Conservation (phyloP, 2,797 vertebrate genomes). For the Neosilurus hyrtlii region DNA sequence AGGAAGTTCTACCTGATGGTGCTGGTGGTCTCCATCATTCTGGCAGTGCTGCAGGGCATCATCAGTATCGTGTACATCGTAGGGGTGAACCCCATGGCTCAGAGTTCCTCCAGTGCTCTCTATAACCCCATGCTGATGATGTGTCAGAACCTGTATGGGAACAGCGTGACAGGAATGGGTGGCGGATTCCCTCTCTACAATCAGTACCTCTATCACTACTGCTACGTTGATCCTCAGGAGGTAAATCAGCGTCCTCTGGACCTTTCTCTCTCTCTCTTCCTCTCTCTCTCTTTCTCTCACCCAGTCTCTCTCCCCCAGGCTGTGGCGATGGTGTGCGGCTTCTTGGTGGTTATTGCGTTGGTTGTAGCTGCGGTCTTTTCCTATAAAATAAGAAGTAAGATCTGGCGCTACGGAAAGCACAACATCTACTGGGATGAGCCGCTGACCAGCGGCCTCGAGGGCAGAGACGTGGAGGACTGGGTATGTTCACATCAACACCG, state of each 20-base stretch:
- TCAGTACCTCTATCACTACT: conserved; percentile 91
- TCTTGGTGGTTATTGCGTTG: conserved; percentile 79
- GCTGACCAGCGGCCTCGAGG: conserved; percentile 68
- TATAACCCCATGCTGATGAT: conserved; percentile 82
- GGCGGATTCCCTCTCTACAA: conserved; percentile 77
- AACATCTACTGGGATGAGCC: conserved; percentile 84
- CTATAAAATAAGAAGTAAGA: conserved; percentile 79
- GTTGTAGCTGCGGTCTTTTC: conserved; percentile 79
- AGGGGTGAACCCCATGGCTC: conserved; percentile 86
- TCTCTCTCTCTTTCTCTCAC: neutral
- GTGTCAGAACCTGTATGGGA: conserved; percentile 79
- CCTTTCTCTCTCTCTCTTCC: neutral
- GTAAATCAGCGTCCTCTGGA: conserved; percentile 56
- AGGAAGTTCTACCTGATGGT: conserved; percentile 81
- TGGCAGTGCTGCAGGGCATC: conserved; percentile 77
- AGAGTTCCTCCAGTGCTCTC: conserved; percentile 72
- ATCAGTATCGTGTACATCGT: conserved; percentile 86
- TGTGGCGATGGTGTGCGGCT: conserved; percentile 84
- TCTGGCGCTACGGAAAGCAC: conserved; percentile 83
- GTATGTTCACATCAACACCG: conserved; percentile 57
- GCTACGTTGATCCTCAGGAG: conserved; percentile 90
- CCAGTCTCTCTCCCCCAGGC: conserved; percentile 65
- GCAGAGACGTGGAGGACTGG: conserved; percentile 87
- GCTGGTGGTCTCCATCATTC: conserved; percentile 65
- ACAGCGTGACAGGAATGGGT: conserved; percentile 70